A percentile compares a stretch with the other conserved stretches of the same genome.
Evolutionary conservation across 2,888 invertebrate genomes (phyloP).

Genomic region (Latrodectus hesperus): DNA sequence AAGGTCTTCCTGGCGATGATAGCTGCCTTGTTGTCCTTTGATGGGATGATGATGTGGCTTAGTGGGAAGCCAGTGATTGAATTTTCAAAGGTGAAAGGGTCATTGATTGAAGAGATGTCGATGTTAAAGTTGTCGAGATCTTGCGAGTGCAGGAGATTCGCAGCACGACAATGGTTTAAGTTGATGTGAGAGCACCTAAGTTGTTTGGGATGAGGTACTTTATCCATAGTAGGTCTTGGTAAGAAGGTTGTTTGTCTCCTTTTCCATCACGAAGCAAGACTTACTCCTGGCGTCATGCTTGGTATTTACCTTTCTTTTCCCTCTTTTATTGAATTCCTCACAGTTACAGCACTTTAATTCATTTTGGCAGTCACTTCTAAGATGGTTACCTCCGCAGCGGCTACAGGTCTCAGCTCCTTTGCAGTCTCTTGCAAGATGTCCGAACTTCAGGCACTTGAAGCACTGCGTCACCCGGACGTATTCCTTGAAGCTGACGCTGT

Average conservation of each 20-base stretch:
- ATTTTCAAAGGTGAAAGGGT: not conserved
- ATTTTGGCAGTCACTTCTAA: too few relatives aligned
- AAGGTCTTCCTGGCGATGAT: too few relatives aligned
- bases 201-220: too few relatives aligned
- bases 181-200: not conserved
- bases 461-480: not conserved
- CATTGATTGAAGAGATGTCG: not conserved
- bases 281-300: not conserved
- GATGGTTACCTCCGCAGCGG: too few relatives aligned
- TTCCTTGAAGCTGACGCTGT: not conserved
- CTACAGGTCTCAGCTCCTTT: too few relatives aligned
- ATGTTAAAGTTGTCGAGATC: not conserved
- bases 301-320: too few relatives aligned
- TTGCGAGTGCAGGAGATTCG: not conserved
- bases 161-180: not conserved
- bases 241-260: not conserved
- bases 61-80: not conserved
- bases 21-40: fast-evolving
- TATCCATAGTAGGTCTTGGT: not conserved
- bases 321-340: too few relatives aligned
- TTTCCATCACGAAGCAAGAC: not conserved
- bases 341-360: too few relatives aligned
- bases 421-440: too few relatives aligned
- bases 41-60: not conserved
- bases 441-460: too few relatives aligned